Conservation (phyloP, 2,113 vertebrate genomes). For the Entomyzon cyanotis region DNA sequence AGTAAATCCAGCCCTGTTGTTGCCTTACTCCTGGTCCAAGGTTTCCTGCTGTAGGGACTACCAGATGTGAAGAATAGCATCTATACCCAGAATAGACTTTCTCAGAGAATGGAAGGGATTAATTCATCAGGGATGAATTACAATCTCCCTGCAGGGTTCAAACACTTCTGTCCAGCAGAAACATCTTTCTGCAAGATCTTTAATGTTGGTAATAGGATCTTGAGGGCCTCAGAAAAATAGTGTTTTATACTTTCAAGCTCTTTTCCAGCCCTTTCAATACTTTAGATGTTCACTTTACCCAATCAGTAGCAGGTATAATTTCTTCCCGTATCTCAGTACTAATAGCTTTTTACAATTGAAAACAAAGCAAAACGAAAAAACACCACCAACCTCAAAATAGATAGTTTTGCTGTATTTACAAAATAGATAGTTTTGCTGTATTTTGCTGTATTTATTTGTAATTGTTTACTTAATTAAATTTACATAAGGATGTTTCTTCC, state of each 20-base stretch:
- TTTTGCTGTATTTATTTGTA: neutral
- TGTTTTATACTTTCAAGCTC: neutral
- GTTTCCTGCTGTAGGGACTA: neutral
- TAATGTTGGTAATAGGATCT: neutral
- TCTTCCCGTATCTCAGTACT: neutral
- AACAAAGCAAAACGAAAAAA: neutral
- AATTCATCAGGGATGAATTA: neutral
- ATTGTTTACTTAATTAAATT: constrained; percentile 30
- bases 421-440: neutral
- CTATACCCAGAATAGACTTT: neutral
- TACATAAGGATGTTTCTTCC: neutral
- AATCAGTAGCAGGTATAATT: neutral
- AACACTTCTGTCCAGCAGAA: neutral
- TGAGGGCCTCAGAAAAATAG: neutral
- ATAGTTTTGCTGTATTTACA: neutral
- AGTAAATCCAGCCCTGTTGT: neutral
- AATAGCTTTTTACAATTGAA: neutral
- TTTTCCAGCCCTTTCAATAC: neutral
- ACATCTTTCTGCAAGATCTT: neutral
- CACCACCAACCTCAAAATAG: neutral
- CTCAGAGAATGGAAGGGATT: neutral
- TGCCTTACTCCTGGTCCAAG: neutral
- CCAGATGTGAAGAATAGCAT: neutral
- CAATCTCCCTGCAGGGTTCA: neutral
- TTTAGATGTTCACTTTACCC: neutral